Conservation (phyloP, 2,113 vertebrate genomes). For the Mustelus asterias region DNA sequence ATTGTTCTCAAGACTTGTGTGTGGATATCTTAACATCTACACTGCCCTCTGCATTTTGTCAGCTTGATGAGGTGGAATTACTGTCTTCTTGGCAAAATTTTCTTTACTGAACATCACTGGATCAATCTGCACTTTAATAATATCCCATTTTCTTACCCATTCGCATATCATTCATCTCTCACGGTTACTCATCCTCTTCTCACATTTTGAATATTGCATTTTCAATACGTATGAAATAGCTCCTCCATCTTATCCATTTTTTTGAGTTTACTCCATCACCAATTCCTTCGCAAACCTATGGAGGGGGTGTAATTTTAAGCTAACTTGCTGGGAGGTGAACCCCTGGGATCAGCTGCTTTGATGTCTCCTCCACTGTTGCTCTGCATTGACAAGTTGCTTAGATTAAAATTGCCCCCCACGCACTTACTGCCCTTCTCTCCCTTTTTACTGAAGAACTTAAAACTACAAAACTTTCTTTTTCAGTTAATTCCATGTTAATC, state of each 20-base stretch:
- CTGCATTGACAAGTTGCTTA: background rate
- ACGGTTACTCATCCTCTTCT: conserved; percentile 11
- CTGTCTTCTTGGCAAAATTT: background rate
- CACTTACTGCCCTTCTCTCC: conserved; percentile 7
- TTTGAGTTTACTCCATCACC: conserved; percentile 9
- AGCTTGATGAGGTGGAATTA: conserved; percentile 15
- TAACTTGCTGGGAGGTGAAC: background rate
- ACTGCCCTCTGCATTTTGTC: background rate
- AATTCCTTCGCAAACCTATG: conserved; percentile 31
- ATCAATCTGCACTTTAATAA: conserved; percentile 34
- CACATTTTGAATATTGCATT: conserved; percentile 11
- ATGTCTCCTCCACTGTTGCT: background rate
- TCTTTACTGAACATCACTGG: conserved; percentile 25
- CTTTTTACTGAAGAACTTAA: conserved; percentile 22
- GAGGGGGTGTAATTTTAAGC: background rate
- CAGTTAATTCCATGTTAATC: conserved; percentile 31
- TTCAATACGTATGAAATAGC: background rate
- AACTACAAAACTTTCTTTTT: conserved; percentile 28
- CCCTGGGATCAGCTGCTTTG: background rate
- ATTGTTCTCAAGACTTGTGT: background rate
- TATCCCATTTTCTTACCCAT: conserved; percentile 33
- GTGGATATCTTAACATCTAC: background rate
- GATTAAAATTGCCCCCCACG: conserved; percentile 14
- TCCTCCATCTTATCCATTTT: conserved; percentile 10
- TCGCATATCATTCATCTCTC: conserved; percentile 30